Conservation (phyloP, 2,888 invertebrate species). For the Ochropleura leucogaster region DNA sequence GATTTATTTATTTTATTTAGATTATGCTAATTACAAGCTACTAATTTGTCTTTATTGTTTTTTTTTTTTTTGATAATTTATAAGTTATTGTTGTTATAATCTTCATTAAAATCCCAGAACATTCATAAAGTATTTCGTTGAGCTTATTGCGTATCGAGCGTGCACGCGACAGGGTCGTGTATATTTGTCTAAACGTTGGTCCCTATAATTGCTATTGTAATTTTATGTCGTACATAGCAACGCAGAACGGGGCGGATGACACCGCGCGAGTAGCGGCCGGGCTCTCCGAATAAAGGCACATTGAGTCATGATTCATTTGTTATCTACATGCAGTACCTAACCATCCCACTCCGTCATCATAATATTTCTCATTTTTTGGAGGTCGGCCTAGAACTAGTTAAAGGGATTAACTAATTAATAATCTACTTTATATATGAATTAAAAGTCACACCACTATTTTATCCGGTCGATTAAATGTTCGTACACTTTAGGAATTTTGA, state of each 20-base stretch:
- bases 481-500: slow-evolving; percentile 84
- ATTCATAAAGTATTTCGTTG: slow-evolving; percentile 76
- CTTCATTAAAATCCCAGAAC: slow-evolving; percentile 62
- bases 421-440: slow-evolving; percentile 82
- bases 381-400: slow-evolving; percentile 86
- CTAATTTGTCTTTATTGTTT: slow-evolving; percentile 53
- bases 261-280: slow-evolving; percentile 84
- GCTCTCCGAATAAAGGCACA: slow-evolving; percentile 90
- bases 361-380: slow-evolving; percentile 78
- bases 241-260: slow-evolving; percentile 77
- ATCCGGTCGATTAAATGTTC: slow-evolving; percentile 79
- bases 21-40: slow-evolving; percentile 59
- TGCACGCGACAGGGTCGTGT: slow-evolving; percentile 82
- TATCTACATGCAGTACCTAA: slow-evolving; percentile 84
- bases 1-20: slow-evolving; percentile 39
- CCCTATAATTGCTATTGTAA: slow-evolving; percentile 90
- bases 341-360: slow-evolving; percentile 77
- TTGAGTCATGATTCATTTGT: slow-evolving; percentile 87
- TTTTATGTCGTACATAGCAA: slow-evolving; percentile 77
- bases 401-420: slow-evolving; percentile 80
- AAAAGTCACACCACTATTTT: slow-evolving; percentile 88
- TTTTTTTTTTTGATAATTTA: slow-evolving; percentile 46
- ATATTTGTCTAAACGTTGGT: slow-evolving; percentile 90
- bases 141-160: slow-evolving; percentile 79
- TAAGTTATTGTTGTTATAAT: slow-evolving; percentile 55